A percentile compares a stretch with the other conserved stretches of the same genome.
Evolutionary conservation across 2,797 vertebrate species (phyloP).

Genomic region (Pantherophis vulpinus): DNA sequence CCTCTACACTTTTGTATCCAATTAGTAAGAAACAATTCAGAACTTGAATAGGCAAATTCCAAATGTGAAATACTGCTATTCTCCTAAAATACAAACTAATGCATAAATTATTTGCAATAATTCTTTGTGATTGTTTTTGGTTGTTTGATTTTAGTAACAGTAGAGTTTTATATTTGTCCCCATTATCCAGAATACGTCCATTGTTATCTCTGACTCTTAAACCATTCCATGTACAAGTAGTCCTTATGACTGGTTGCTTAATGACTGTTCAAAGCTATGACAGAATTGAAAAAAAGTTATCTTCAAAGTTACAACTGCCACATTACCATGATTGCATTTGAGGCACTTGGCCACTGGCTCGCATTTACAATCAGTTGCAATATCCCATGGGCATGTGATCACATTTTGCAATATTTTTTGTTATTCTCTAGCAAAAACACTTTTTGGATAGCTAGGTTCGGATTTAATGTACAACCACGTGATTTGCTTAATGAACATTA

Average conservation of each 20-base stretch:
- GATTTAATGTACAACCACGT: not conserved
- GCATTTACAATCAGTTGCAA: not conserved
- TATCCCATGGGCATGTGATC: not conserved
- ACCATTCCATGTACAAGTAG: not conserved
- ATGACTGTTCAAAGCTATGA: not conserved
- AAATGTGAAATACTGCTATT: not conserved
- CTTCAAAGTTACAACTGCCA: not conserved
- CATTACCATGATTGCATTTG: not conserved
- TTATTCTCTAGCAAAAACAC: not conserved
- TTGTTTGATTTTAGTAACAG: not conserved
- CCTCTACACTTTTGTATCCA: not conserved
- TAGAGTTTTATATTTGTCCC: not conserved
- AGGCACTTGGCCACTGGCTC: not conserved
- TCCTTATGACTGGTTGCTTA: not conserved
- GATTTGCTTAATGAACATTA: not conserved
- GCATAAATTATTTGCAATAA: not conserved
- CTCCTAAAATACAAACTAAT: not conserved
- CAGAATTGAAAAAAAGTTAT: not conserved
- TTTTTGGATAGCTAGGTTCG: not conserved
- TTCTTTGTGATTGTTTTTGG: not conserved
- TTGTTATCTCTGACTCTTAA: not conserved
- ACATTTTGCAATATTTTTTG: not conserved
- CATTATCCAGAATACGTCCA: not conserved
- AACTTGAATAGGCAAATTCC: not conserved
- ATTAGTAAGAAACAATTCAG: not conserved